Evolutionary conservation across 2,113 vertebrate species (phyloP).

Genomic region (Rana temporaria): DNA sequence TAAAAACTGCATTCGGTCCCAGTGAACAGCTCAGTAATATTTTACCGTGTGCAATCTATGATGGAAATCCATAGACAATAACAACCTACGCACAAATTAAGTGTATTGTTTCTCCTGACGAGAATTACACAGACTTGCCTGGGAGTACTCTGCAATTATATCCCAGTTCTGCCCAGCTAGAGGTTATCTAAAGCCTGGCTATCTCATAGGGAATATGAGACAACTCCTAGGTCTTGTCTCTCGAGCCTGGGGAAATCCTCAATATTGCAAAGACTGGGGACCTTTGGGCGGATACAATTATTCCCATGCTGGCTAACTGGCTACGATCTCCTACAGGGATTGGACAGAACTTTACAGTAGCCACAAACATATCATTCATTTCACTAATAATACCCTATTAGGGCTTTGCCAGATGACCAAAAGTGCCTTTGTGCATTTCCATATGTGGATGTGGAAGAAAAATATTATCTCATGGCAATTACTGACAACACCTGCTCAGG

Average conservation of each 20-base stretch:
- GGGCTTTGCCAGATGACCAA: slow-evolving; percentile 27
- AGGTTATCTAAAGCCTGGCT: slow-evolving; percentile 13
- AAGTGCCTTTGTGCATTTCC: background rate
- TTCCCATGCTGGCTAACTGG: background rate
- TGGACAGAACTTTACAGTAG: slow-evolving; percentile 43
- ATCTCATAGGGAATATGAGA: slow-evolving; percentile 32
- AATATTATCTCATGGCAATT: slow-evolving; percentile 9
- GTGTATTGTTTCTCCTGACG: slow-evolving; percentile 1
- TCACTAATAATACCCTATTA: slow-evolving; percentile 34
- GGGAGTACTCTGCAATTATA: slow-evolving; percentile 44
- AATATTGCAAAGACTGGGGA: slow-evolving; percentile 28
- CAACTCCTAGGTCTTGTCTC: slow-evolving; percentile 5
- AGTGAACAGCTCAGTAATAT: background rate
- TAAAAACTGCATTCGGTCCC: background rate
- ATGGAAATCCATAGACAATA: slow-evolving; percentile 4
- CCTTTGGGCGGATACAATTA: slow-evolving; percentile 36
- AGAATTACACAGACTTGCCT: slow-evolving; percentile 7
- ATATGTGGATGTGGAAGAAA: slow-evolving; percentile 7
- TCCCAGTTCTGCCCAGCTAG: slow-evolving; percentile 12
- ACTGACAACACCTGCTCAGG: background rate
- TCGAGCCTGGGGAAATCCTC: slow-evolving; percentile 3
- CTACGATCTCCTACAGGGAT: slow-evolving; percentile 10
- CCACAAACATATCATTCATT: slow-evolving; percentile 46
- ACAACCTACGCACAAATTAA: slow-evolving; percentile 26
- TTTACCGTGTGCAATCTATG: slow-evolving; percentile 12